These are phyloP conservation scores for Agonum fuliginosum DNA, from an alignment of 2,888 invertebrate genomes.

Conservation along the genomic window DNA sequence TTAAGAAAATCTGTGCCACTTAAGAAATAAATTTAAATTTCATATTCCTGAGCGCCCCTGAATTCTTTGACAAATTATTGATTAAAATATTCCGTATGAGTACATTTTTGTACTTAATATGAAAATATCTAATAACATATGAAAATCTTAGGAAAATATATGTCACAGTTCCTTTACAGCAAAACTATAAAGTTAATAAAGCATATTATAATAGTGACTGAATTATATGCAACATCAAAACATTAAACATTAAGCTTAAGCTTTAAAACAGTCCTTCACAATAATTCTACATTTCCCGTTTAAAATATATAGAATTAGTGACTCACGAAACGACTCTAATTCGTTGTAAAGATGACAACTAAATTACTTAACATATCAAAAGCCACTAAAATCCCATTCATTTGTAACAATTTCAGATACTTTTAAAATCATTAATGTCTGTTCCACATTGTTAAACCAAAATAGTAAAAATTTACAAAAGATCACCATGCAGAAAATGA, in stretches of 20 bases:
- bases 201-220: too few species aligned
- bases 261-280: not conserved
- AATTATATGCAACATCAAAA: not conserved
- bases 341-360: slow-evolving; percentile 18
- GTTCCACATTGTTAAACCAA: slow-evolving; percentile 39
- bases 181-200: too few species aligned
- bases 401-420: slow-evolving; percentile 47
- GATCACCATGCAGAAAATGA: slow-evolving; percentile 47
- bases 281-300: not conserved
- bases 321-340: slow-evolving; percentile 27
- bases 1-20: too few species aligned
- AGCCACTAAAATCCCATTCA: slow-evolving; percentile 32
- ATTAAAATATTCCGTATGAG: too few species aligned
- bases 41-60: too few species aligned
- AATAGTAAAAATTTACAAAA: slow-evolving; percentile 46
- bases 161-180: too few species aligned
- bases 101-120: too few species aligned
- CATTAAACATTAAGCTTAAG: slow-evolving; percentile 21
- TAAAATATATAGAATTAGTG: slow-evolving; percentile 23
- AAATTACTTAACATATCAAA: slow-evolving; percentile 33
- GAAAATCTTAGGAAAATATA: too few species aligned
- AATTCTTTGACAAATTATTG: too few species aligned
- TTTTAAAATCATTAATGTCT: slow-evolving; percentile 46
- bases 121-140: too few species aligned
- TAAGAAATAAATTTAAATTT: too few species aligned